phyloP scores from a whole-genome alignment of 2,888 invertebrate species.

The Rugalucina vietnamica region DNA sequence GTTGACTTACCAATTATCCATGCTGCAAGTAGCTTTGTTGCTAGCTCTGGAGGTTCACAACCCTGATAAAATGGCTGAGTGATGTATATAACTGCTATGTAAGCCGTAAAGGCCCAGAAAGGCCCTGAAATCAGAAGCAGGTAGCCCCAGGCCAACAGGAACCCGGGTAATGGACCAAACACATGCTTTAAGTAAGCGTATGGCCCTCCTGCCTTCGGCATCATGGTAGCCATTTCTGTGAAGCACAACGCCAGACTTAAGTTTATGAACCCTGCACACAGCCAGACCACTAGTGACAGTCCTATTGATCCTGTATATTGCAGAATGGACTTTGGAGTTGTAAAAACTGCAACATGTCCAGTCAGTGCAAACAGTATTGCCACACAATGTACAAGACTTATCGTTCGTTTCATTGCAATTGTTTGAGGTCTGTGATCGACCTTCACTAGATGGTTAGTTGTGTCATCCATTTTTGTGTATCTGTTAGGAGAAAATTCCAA shows the following conservation, averaged over 20 bases:
- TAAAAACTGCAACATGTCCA: conserved; percentile 89
- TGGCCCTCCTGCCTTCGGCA: conserved; percentile 92
- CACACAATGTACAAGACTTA: conserved; percentile 73
- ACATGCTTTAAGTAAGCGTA: conserved; percentile 87
- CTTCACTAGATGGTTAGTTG: neutral
- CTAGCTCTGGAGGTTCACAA: conserved; percentile 70
- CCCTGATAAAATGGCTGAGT: conserved; percentile 75
- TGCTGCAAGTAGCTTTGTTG: conserved; percentile 73
- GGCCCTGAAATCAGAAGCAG: conserved; percentile 81
- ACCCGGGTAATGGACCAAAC: conserved; percentile 85
- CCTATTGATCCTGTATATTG: conserved; percentile 94
- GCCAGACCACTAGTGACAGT: conserved; percentile 97
- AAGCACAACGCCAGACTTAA: conserved; percentile 87
- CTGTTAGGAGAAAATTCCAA: neutral
- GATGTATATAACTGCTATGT: conserved; percentile 80
- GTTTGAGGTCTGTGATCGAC: neutral
- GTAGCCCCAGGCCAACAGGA: conserved; percentile 86
- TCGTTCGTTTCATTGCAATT: conserved; percentile 72
- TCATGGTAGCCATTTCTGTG: conserved; percentile 92
- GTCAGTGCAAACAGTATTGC: conserved; percentile 78
- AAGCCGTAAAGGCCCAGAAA: conserved; percentile 85
- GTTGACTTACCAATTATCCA: conserved; percentile 75
- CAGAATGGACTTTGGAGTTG: conserved; percentile 97
- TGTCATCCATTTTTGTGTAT: neutral
- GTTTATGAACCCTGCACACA: conserved; percentile 93